These are phyloP conservation scores for Cuculus canorus DNA, from an alignment of 2,797 vertebrate species.

Conservation along the genomic window DNA sequence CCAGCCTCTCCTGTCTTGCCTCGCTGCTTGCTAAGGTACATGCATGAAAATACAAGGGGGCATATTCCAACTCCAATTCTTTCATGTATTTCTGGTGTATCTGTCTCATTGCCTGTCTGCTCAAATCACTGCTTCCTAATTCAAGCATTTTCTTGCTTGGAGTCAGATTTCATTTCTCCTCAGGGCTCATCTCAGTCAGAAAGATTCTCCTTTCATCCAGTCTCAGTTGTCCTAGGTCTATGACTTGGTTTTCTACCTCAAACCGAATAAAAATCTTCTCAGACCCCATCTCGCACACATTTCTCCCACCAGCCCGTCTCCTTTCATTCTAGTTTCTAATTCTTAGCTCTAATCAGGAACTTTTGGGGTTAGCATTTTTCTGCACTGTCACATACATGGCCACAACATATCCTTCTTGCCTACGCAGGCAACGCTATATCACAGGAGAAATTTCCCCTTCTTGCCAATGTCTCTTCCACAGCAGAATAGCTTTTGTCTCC, in stretches of 20 bases:
- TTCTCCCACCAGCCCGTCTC: background rate
- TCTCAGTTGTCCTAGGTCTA: background rate
- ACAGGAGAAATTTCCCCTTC: background rate
- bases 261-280: background rate
- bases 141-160: background rate
- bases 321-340: background rate
- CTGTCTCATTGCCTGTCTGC: background rate
- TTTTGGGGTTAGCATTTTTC: background rate
- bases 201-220: background rate
- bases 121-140: background rate
- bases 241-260: background rate
- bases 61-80: background rate
- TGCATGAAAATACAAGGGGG: background rate
- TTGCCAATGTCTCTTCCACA: background rate
- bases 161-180: background rate
- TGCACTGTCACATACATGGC: fast-evolving
- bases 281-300: background rate
- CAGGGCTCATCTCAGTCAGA: background rate
- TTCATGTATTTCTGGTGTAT: background rate
- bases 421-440: background rate
- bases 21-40: background rate
- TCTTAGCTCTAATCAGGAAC: background rate
- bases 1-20: background rate
- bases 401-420: background rate
- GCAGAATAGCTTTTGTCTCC: background rate